Evolutionary conservation across 2,113 vertebrate genomes (phyloP).

Genomic region (Limnothrissa miodon): DNA sequence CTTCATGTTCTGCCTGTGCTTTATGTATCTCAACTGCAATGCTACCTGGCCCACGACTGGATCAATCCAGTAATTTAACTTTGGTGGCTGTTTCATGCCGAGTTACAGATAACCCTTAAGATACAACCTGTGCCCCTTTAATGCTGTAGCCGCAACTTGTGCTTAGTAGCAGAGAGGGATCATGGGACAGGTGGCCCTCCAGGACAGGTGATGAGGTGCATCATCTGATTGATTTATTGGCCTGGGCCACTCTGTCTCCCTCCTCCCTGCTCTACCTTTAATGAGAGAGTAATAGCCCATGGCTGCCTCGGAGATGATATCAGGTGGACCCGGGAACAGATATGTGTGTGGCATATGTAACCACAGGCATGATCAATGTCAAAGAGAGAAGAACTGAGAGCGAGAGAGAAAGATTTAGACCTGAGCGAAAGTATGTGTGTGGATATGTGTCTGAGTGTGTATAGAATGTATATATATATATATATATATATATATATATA

Average conservation of each 20-base stretch:
- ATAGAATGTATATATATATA: too few relatives aligned
- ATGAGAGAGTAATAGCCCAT: conserved; percentile 73
- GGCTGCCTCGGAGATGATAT: conserved; percentile 59
- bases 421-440: not conserved
- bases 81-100: not conserved
- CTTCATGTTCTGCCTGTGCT: not conserved
- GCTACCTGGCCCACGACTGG: not conserved
- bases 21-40: not conserved
- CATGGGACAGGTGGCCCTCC: conserved; percentile 57
- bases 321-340: conserved; percentile 50
- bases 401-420: conserved; percentile 2
- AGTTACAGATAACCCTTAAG: not conserved
- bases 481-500: too few relatives aligned
- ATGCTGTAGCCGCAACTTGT: not conserved
- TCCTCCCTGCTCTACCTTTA: conserved; percentile 63
- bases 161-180: conserved; percentile 52
- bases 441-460: too few relatives aligned
- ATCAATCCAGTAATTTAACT: not conserved
- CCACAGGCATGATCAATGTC: conserved; percentile 57
- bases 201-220: conserved; percentile 54
- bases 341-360: conserved; percentile 68
- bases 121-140: not conserved
- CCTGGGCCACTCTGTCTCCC: conserved; percentile 39
- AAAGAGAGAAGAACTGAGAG: conserved; percentile 34
- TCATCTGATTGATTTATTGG: conserved; percentile 75